Percentiles rank a stretch among this genome's conserved stretches.
These are phyloP conservation scores for Abramis brama DNA, from an alignment of 2,113 vertebrate species.

Conservation along the genomic window DNA sequence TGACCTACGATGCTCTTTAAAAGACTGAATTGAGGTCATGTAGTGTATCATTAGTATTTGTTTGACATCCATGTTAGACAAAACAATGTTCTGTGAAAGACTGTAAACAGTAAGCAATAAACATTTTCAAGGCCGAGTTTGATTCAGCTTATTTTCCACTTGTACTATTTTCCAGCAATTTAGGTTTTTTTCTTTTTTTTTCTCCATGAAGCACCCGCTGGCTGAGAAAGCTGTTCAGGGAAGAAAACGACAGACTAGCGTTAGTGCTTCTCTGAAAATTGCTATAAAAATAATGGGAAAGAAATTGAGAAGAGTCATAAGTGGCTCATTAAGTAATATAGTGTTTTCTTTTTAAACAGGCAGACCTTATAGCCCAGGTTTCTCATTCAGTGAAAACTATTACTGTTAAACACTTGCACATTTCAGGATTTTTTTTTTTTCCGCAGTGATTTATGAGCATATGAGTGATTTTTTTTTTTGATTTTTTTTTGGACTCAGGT, in stretches of 20 bases:
- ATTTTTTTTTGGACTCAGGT: background rate
- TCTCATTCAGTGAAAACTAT: slow-evolving; percentile 56
- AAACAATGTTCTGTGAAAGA: background rate
- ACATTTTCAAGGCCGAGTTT: background rate
- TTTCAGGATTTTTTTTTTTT: background rate
- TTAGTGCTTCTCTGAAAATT: slow-evolving; percentile 65
- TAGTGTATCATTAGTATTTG: background rate
- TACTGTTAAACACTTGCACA: slow-evolving; percentile 58
- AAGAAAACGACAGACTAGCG: slow-evolving; percentile 51
- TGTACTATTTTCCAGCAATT: slow-evolving; percentile 53
- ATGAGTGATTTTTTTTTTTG: background rate
- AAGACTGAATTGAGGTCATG: background rate
- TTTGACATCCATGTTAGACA: background rate
- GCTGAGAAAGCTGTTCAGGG: slow-evolving; percentile 43
- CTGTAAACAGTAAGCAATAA: slow-evolving; percentile 3
- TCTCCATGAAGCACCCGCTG: slow-evolving; percentile 45
- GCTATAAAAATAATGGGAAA: slow-evolving; percentile 71
- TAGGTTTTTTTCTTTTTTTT: slow-evolving; percentile 38
- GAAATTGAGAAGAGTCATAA: slow-evolving; percentile 68
- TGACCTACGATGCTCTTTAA: background rate
- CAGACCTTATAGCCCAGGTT: slow-evolving; percentile 50
- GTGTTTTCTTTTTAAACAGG: slow-evolving; percentile 68
- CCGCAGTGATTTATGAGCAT: background rate
- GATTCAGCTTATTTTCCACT: slow-evolving; percentile 23
- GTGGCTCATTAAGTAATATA: slow-evolving; percentile 71